Base-by-base conservation (phyloP, 2,113 vertebrate genomes). In the Elanoides forficatus region DNA sequence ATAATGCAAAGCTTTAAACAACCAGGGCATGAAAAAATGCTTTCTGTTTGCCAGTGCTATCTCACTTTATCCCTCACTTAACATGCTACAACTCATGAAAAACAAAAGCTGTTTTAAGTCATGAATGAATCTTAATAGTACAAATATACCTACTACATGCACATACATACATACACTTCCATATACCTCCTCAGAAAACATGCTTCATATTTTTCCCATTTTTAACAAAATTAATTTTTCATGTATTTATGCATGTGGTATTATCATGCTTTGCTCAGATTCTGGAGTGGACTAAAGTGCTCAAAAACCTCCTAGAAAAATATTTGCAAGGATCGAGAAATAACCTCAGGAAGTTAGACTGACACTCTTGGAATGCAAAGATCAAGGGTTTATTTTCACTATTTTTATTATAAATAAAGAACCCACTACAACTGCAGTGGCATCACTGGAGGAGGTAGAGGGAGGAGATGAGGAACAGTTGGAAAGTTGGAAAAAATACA, bases 321-420 rank as follows among this genome's bases (percentile, higher is more conserved):
- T 67, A 67, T 90, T 75, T 95, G 45, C 5, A 3, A 91, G n/a
- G 63, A 86, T 48, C 85, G 45, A 96, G 90, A 97, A 97, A 93
- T 79, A 97, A 95, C 50, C 45, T 88, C 79, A 90, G 92, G 79
- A 94, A 91, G 65, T 68, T 72, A 81, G 63, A 81, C 36, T 95
- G 93, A 95, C 93, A 81, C 38, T 83, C 58, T 74, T 78, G 87
- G 93, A 93, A 98, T 88, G 81, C 73, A 93, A 86, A 96, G 87
- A 97, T 74, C 92, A 97, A 94, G 82, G 60, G 75, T 92, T 74
- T 96, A 70, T 91, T 96, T 97, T 94, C 96, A 93, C 48, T 95
- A 88, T 89, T 92, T 96, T 94, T 88, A 82, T 75, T 91, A 80
- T 74, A 93, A 94, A 95, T 48, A 97, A 96, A 88, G 48, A 93